A percentile compares a stretch with the other conserved stretches of the same genome.
These are phyloP conservation scores for Gopherus flavomarginatus DNA, from an alignment of 2,113 vertebrate genomes.

Conservation along the genomic window DNA sequence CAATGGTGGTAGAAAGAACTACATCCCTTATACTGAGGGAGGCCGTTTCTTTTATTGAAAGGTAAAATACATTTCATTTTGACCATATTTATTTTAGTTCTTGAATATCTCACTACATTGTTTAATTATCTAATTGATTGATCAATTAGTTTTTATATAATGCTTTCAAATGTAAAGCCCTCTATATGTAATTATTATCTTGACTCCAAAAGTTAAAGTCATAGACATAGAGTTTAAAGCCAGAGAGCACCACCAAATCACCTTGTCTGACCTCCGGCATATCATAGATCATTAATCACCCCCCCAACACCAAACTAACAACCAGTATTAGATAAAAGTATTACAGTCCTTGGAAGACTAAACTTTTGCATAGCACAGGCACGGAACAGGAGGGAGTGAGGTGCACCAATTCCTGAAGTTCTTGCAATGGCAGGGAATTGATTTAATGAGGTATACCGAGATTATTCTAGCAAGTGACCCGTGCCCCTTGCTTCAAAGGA, in stretches of 20 bases:
- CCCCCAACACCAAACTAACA: neutral
- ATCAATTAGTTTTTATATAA: neutral
- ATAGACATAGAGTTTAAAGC: neutral
- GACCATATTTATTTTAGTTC: neutral
- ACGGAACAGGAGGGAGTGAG: too few relatives aligned
- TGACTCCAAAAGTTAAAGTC: neutral
- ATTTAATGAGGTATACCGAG: neutral
- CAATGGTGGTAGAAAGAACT: conserved; percentile 80
- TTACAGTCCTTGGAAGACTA: neutral
- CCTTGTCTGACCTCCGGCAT: neutral
- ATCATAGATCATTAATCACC: neutral
- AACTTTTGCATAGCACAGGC: neutral
- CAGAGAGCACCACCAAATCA: neutral
- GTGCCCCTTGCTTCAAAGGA: neutral
- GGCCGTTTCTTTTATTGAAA: conserved; percentile 82
- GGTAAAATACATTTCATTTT: conserved; percentile 72
- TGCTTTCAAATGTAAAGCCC: neutral
- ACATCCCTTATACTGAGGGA: conserved; percentile 80
- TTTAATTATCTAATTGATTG: neutral
- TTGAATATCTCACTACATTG: neutral
- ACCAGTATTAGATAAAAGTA: neutral
- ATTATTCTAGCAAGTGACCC: too few relatives aligned
- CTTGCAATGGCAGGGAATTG: neutral
- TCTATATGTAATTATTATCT: neutral
- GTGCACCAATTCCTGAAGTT: neutral